Evolutionary conservation across 92 coral and sea anemone genomes (phyloP), one percentile per base, ranked within the genome.

Genomic region (Galaxea fascicularis): DNA sequence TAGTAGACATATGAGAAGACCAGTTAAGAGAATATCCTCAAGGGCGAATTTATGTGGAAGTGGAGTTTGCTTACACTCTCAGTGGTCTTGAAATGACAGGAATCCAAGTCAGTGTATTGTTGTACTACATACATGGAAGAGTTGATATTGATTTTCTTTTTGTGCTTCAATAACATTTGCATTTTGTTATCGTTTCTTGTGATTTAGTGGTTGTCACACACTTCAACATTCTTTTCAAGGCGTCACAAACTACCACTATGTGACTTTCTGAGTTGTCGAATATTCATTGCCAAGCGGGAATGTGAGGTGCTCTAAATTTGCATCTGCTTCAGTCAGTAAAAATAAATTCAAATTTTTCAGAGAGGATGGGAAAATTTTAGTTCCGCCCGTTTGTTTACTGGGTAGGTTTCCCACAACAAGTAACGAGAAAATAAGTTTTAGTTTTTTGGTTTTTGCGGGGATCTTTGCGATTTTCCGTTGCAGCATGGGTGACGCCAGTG

Each of bases 111-210:
- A 56, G 17, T 44, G 26, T 41, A 58, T 8, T 18, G 14, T 10
- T n/a, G 75, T 15, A 52, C 10, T 5, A 46, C 26, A 22, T 58
- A 21, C 56, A 20, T 71, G 57, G 8, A 58, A 10, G 76, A 4
- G 25, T 21, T 60, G 22, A 71, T 71, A 71, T 71, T 71, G 53
- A 71, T n/a, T 57, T n/a, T 57, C 63, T 57, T 57, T 49, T 9
- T 46, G 51, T 49, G 17, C 54, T 49, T 15, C 54, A 57, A 57
- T 17, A 57, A 17, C 3, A 76, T 76, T 57, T 76, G 65, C 68
- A 76, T 75, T 30, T 58, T 57, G 27, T 58, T 76, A 18, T n/a
- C n/a, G n/a, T 76, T 41, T 25, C 22, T 6, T 9, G 35, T 31
- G n/a, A 30, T 75, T 35, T 30, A 54, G 57, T 57, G 67, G 21